A percentile compares a stretch with the other conserved stretches of the same genome.
phyloP scores from a whole-genome alignment of 2,888 invertebrate genomes.

The Limnephilus lunatus region DNA sequence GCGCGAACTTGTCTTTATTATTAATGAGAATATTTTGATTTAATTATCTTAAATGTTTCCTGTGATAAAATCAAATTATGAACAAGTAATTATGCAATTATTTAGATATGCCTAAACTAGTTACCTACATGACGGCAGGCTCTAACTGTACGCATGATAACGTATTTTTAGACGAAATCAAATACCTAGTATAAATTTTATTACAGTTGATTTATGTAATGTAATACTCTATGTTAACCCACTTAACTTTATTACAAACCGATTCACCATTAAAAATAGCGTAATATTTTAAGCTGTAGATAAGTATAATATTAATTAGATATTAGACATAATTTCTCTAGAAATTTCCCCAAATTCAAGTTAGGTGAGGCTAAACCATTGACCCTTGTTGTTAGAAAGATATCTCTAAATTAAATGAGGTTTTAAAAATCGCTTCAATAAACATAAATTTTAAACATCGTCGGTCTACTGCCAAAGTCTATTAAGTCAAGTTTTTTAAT shows the following conservation, averaged over 20 bases:
- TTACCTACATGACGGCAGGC: neutral
- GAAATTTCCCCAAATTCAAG: no score
- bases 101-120: neutral
- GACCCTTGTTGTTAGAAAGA: no score
- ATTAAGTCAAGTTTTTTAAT: no score
- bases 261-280: neutral
- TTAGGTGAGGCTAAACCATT: no score
- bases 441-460: neutral
- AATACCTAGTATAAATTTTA: neutral
- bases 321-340: no score
- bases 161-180: neutral
- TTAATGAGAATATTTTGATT: constrained; percentile 9
- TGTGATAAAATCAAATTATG: neutral
- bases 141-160: neutral
- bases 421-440: no score
- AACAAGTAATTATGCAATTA: neutral
- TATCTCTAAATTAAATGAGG: no score
- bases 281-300: no score
- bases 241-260: neutral
- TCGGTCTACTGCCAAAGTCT: no score
- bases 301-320: no score
- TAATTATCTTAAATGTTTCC: constrained; percentile 2
- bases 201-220: neutral
- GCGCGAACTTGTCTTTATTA: neutral
- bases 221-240: neutral